Base-by-base conservation (phyloP, 1,140 invertebrate genomes). In the Gerris buenoi region DNA sequence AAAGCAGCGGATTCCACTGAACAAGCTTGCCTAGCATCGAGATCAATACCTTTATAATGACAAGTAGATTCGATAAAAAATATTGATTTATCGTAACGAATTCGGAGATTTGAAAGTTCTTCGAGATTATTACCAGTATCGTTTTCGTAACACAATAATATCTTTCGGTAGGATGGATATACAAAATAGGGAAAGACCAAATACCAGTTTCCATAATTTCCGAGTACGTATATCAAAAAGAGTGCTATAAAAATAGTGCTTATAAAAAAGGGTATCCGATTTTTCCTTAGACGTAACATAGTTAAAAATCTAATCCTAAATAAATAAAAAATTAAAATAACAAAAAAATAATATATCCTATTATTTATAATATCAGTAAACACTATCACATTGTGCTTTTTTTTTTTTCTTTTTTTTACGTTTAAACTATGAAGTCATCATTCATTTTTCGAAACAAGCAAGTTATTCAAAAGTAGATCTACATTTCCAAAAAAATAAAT, bases 1-100 rank as follows among this genome's bases (percentile, higher is more conserved):
- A 63, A 67, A 13, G 73, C 73, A n/a, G 74, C 74, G 3, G 76
- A 77, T 67, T 78, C 77, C 14, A 77, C 68, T 1, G 76, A 72
- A 70, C 77, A 78, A 1, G 75, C 76, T 71, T 77, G 75, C 23
- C 77, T 62, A 1, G 66, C 14, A 62, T 63, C 68, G 5, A 72
- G 59, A 26, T 64, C 25, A 18, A 71, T 56, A 1, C 59, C 62
- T 0, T 64, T 33, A 57, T 67, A 25, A 65, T 72, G 72, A 68
- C 73, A 74, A 3, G 70, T 70, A 26, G 73, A 73, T 66, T 74
- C 73, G 28, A 73, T 2, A 65, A 74, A 74, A 56, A 73, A 74
- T 22, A 74, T 74, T 14, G 69, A 67, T n/a, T 28, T 67, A 61
- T 67, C 63, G 22, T 58, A 23, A 14, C 27, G n/a, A 13, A 71